Conservation (phyloP, 30 jellyfish, hydroid and myxozoan species). For the Catostylus mosaicus region DNA sequence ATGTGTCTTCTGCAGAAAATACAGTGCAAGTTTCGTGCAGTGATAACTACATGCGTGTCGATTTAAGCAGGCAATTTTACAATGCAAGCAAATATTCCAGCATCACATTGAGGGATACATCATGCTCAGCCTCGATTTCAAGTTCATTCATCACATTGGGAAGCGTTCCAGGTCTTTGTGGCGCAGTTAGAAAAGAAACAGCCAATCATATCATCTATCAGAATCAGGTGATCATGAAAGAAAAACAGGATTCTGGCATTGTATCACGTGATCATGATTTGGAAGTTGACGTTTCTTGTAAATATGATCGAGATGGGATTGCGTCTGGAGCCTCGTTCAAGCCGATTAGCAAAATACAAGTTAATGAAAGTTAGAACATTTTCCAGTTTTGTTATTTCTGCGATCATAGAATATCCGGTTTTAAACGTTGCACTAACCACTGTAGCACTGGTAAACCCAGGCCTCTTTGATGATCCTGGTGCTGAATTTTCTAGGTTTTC, state of each 20-base stretch:
- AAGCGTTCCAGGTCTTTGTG: slow-evolving; percentile 28
- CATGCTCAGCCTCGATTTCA: not conserved
- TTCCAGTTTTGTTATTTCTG: no score
- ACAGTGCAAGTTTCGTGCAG: slow-evolving; percentile 21
- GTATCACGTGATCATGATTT: slow-evolving; percentile 39
- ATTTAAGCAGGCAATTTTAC: slow-evolving; percentile 19
- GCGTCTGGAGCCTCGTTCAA: slow-evolving; percentile 17
- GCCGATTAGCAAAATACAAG: slow-evolving; percentile 16
- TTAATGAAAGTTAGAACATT: slow-evolving; percentile 21
- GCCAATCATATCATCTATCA: slow-evolving; percentile 9
- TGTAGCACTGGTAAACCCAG: no score
- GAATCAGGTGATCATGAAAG: slow-evolving; percentile 31
- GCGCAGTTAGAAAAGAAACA: slow-evolving; percentile 16
- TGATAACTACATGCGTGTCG: slow-evolving; percentile 13
- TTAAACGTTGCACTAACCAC: no score
- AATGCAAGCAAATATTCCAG: not conserved
- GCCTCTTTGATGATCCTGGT: no score
- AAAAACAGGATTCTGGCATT: slow-evolving; percentile 2
- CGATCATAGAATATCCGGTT: no score
- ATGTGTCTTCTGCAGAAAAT: no score
- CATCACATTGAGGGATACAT: not conserved
- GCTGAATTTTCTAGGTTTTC: no score
- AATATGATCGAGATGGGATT: not conserved
- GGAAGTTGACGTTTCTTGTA: no score
- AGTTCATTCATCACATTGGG: slow-evolving; percentile 9